These are phyloP conservation scores for Orthosia cruda DNA, from an alignment of 2,888 invertebrate species.

Conservation along the genomic window DNA sequence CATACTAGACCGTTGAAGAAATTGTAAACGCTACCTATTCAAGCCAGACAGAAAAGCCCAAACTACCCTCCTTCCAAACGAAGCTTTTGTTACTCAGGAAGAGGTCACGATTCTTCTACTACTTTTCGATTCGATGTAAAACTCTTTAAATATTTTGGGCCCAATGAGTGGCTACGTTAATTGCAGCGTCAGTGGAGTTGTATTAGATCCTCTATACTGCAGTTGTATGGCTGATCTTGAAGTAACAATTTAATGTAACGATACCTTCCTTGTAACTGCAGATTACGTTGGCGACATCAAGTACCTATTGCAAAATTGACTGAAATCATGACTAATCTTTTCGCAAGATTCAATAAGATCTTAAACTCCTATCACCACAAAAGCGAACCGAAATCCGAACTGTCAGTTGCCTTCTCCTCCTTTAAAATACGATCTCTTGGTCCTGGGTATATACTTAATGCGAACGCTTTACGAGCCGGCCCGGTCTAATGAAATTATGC, in stretches of 20 bases:
- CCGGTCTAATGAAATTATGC: conserved; percentile 69
- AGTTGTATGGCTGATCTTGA: no score
- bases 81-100: background rate
- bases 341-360: background rate
- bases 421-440: conserved; percentile 58
- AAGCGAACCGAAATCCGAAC: conserved; percentile 21
- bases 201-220: no score
- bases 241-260: no score
- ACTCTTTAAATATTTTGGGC: no score
- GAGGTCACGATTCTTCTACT: no score
- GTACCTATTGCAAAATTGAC: background rate
- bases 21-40: background rate
- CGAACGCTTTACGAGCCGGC: conserved; percentile 54
- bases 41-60: background rate
- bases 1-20: background rate
- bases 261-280: no score
- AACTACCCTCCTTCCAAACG: background rate
- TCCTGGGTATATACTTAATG: conserved; percentile 65
- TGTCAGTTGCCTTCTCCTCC: conserved; percentile 13
- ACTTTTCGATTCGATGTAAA: no score
- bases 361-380: conserved; percentile 4
- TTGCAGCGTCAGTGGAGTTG: no score
- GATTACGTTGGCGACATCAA: background rate
- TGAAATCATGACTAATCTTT: background rate
- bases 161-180: no score